Conservation (phyloP, 2,113 vertebrate genomes). For the Probosciger aterrimus region DNA sequence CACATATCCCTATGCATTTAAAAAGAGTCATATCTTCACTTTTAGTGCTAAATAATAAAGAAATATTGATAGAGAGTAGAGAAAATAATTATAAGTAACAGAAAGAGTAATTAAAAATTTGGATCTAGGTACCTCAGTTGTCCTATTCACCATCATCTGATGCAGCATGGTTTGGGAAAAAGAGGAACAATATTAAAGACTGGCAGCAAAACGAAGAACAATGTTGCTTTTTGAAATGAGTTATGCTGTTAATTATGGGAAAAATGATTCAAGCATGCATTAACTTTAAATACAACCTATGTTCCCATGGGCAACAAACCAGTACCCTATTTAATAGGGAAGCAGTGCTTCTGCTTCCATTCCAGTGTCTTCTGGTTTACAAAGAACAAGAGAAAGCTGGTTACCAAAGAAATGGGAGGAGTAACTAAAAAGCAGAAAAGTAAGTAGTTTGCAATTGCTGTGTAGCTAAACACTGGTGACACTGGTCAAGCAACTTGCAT, state of each 20-base stretch:
- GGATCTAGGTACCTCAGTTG: slow-evolving; percentile 91
- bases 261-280: slow-evolving; percentile 45
- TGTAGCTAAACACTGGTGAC: not conserved
- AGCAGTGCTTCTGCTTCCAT: not conserved
- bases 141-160: slow-evolving; percentile 99
- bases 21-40: not conserved
- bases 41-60: not conserved
- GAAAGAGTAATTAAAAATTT: slow-evolving; percentile 65
- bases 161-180: slow-evolving; percentile 80
- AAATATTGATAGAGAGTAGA: not conserved
- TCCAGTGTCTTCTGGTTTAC: not conserved
- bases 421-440: not conserved
- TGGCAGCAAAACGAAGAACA: not conserved
- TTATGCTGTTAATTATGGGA: slow-evolving; percentile 22
- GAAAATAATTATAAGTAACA: slow-evolving; percentile 1
- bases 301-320: not conserved
- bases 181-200: slow-evolving; percentile 77
- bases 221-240: slow-evolving; percentile 33
- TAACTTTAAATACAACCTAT: slow-evolving; percentile 21
- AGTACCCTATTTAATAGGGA: not conserved
- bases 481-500: not conserved
- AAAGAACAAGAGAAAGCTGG: not conserved
- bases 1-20: not conserved
- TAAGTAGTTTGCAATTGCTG: not conserved
- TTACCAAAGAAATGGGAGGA: not conserved